A percentile compares a stretch with the other conserved stretches of the same genome.
Conservation (phyloP, 2,797 vertebrate genomes). For the Myripristis jacobus region DNA sequence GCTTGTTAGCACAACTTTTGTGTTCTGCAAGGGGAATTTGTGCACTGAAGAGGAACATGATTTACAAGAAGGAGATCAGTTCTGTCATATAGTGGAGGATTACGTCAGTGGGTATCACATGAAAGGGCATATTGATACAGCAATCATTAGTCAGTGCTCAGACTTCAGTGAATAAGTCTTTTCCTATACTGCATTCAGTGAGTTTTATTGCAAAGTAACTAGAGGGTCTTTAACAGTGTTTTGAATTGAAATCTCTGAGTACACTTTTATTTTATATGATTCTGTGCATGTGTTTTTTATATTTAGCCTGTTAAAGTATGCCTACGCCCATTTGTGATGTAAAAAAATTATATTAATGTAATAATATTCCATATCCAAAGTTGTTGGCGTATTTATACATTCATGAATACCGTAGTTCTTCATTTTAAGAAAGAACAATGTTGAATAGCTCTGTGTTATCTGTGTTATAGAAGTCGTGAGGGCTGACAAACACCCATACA, state of each 20-base stretch:
- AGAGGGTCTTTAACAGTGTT: background rate
- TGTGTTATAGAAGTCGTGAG: no score
- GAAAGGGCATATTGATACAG: slow-evolving; percentile 31
- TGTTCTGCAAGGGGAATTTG: background rate
- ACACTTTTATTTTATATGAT: background rate
- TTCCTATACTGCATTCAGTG: background rate
- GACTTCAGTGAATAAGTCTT: slow-evolving; percentile 3
- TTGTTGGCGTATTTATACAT: slow-evolving; percentile 16
- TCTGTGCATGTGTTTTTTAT: background rate
- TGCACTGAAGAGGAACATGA: slow-evolving; percentile 16
- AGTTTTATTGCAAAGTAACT: background rate
- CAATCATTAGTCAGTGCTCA: slow-evolving; percentile 33
- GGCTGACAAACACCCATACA: background rate
- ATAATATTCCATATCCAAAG: slow-evolving; percentile 6
- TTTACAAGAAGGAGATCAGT: slow-evolving; percentile 25
- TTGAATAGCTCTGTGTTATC: no score
- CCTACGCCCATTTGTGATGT: background rate
- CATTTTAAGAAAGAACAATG: no score
- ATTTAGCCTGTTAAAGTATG: background rate
- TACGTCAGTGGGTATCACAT: slow-evolving; percentile 13
- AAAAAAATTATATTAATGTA: background rate
- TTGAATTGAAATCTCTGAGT: background rate
- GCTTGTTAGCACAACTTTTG: slow-evolving; percentile 20
- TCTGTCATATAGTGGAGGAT: slow-evolving; percentile 4
- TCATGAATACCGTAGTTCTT: no score